A percentile compares a stretch with the other conserved stretches of the same genome.
Evolutionary conservation across 2,797 vertebrate genomes (phyloP).

Genomic region (Hipposideros larvatus): DNA sequence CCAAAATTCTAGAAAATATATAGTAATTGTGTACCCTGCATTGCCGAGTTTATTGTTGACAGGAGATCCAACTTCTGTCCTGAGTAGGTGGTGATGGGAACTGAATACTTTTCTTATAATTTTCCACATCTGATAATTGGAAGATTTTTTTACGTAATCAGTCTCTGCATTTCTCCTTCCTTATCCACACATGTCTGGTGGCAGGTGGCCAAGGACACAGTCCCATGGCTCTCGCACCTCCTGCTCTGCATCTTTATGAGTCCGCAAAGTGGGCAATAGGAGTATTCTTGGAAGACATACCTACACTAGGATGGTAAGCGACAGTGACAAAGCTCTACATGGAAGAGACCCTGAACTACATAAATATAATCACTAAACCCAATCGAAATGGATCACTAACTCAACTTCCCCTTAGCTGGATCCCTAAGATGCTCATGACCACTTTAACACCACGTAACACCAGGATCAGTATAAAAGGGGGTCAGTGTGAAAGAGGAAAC

Average conservation of each 20-base stretch:
- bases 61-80: neutral
- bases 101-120: neutral
- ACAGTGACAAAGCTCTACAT: neutral
- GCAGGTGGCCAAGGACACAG: neutral
- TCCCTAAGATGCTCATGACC: neutral
- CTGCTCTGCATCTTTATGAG: neutral
- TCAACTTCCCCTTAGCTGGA: neutral
- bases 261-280: neutral
- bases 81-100: neutral
- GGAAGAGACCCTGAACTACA: neutral
- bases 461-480: too few species aligned
- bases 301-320: neutral
- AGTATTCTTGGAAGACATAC: neutral
- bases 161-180: neutral
- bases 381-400: neutral
- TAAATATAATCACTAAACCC: neutral
- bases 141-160: neutral
- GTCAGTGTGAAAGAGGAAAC: neutral
- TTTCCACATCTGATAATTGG: neutral
- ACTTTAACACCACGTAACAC: neutral
- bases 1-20: neutral
- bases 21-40: neutral
- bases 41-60: neutral
- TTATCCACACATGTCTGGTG: neutral
- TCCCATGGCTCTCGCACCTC: neutral